Percentiles rank a stretch among this genome's conserved stretches.
phyloP scores from a whole-genome alignment of 2,888 invertebrate species.

The Eilema depressum region DNA sequence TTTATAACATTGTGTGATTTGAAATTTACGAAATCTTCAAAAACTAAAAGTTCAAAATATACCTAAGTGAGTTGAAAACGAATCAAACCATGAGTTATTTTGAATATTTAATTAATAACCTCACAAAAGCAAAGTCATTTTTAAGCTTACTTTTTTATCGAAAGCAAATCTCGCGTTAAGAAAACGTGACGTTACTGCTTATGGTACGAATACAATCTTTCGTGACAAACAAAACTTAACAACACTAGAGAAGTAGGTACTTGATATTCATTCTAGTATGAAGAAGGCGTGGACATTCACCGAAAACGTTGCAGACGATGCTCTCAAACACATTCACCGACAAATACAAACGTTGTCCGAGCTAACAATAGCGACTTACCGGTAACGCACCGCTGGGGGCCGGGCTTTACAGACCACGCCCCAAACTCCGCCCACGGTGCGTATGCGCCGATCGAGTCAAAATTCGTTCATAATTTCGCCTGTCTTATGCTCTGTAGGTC shows the following conservation, averaged over 20 bases:
- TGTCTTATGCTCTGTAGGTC: slow-evolving; percentile 32
- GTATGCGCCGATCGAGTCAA: slow-evolving; percentile 45
- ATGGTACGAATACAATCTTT: too few relatives aligned
- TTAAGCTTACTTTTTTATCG: too few relatives aligned
- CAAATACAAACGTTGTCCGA: slow-evolving; percentile 48
- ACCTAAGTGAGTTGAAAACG: too few relatives aligned
- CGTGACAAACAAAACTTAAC: not conserved
- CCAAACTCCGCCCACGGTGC: slow-evolving; percentile 64
- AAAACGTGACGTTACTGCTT: too few relatives aligned
- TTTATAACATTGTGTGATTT: too few relatives aligned
- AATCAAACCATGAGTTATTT: too few relatives aligned
- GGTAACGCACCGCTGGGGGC: slow-evolving; percentile 80
- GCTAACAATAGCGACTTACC: slow-evolving; percentile 73
- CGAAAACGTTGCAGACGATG: slow-evolving; percentile 27
- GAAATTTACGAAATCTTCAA: too few relatives aligned
- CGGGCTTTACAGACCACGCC: slow-evolving; percentile 72
- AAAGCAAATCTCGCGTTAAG: too few relatives aligned
- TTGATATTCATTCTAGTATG: not conserved
- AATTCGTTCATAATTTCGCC: slow-evolving; percentile 36
- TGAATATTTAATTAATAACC: too few relatives aligned
- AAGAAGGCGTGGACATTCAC: slow-evolving; percentile 31
- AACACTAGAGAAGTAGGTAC: not conserved
- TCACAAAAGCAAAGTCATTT: too few relatives aligned
- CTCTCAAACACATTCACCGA: slow-evolving; percentile 39
- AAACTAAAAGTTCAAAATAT: too few relatives aligned